Percentiles rank a stretch among this genome's conserved stretches.
Conservation (phyloP, 2,113 vertebrate genomes). For the Pterocles orientalis region DNA sequence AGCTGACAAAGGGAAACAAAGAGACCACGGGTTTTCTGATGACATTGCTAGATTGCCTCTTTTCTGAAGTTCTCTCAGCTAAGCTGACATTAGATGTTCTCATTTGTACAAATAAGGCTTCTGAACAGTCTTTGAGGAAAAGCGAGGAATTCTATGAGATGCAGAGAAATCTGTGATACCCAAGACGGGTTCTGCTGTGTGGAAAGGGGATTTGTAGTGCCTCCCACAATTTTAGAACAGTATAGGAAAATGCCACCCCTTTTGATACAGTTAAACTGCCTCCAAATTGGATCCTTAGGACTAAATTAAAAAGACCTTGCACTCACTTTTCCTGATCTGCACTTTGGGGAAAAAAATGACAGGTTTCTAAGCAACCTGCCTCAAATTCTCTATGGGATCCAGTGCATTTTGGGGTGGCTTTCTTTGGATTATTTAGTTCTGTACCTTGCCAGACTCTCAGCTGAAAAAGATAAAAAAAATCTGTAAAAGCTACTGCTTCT, state of each 20-base stretch:
- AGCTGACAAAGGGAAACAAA: neutral
- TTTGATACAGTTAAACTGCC: neutral
- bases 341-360: neutral
- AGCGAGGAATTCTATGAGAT: neutral
- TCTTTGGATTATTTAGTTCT: slow-evolving; percentile 1
- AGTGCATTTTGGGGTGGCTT: neutral
- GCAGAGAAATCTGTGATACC: neutral
- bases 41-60: neutral
- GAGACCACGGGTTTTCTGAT: neutral
- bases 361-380: slow-evolving; percentile 2
- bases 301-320: neutral
- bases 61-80: neutral
- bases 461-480: neutral
- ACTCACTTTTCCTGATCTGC: neutral
- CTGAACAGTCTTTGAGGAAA: neutral
- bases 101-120: neutral
- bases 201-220: neutral
- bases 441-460: slow-evolving; percentile 3
- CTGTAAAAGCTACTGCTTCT: slow-evolving; percentile 43
- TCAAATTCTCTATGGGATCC: slow-evolving; percentile 2
- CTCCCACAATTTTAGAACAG: neutral
- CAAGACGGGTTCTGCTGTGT: neutral
- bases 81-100: neutral
- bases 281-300: neutral
- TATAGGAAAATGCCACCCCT: neutral